These are phyloP conservation scores for Coptotermes formosanus DNA, from an alignment of 1,140 invertebrate species.

Conservation along the genomic window DNA sequence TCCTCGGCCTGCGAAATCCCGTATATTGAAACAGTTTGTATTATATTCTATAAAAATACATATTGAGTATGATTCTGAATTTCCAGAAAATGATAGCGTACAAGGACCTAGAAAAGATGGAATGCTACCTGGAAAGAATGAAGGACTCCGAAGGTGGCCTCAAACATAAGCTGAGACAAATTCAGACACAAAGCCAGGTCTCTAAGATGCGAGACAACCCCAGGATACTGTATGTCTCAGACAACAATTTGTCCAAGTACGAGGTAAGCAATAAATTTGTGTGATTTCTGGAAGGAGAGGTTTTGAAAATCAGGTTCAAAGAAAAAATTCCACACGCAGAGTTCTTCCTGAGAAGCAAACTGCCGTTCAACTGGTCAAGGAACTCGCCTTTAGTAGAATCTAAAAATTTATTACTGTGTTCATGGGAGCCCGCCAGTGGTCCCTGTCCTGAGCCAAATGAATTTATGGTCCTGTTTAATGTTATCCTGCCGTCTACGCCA, in stretches of 20 bases:
- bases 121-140: slow-evolving; percentile 45
- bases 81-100: slow-evolving; percentile 45
- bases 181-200: neutral
- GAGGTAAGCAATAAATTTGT: slow-evolving; percentile 39
- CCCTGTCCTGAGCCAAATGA: too few species aligned
- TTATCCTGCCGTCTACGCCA: neutral
- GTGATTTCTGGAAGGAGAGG: too few species aligned
- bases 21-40: neutral
- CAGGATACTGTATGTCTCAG: slow-evolving; percentile 40
- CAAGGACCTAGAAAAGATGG: slow-evolving; percentile 39
- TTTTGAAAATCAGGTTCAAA: too few species aligned
- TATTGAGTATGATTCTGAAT: neutral
- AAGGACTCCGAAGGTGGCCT: neutral
- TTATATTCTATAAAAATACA: neutral
- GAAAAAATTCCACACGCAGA: too few species aligned
- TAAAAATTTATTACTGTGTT: too few species aligned
- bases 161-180: neutral
- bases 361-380: too few species aligned
- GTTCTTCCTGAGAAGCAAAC: too few species aligned
- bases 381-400: too few species aligned
- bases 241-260: slow-evolving; percentile 39
- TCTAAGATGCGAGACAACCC: neutral
- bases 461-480: too few species aligned
- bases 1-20: too few species aligned
- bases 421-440: too few species aligned